Base-by-base conservation (phyloP, 1,140 invertebrate species). In the Pseudoatta argentina region DNA sequence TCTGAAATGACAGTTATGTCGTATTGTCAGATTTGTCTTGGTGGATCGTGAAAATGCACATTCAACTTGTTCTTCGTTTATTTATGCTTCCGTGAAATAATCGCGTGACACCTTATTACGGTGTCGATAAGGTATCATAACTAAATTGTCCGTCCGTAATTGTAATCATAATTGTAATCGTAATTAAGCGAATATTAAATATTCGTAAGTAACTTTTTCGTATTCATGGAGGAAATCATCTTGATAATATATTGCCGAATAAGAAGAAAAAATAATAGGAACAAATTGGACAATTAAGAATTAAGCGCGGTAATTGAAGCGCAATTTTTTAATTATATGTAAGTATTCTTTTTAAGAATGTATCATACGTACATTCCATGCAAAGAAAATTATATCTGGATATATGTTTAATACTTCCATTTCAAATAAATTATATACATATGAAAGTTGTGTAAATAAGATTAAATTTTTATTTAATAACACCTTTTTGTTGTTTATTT, bases 1-100 rank as follows among this genome's bases (percentile, higher is more conserved):
- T 75, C 76, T 72, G 59, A 77, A 77, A 76, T 66, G 87, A 86
- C 69, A 27, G 61, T 83, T 81, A 72, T 73, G 78, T 66, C 77
- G 69, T 71, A 89, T 81, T 72, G 89, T 82, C 72, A 69, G 75
- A 55, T 55, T 73, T 48, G 71, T 66, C 63, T 77, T 30, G 75
- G 61, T 81, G 57, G 57, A 73, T 82, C 39, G 39, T 57, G 79
- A 82, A 82, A 82, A 48, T 82, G 69, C 67, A 27, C 55, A 48
- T 27, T 61, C 67, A 73, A 57, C 55, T 53, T 21, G 77, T 24
- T 34, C 12, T 30, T 82, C 67, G 55, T 83, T 83, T 83, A 83
- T 83, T 83, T 83, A 75, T 34, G 57, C 69, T 18, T 14, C 14
- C 34, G n/a, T 57, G 39, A 83, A 48, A 73, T 83, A 83, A 63